Conservation (phyloP, 1,140 invertebrate genomes). For the Paraescarpia echinospica region DNA sequence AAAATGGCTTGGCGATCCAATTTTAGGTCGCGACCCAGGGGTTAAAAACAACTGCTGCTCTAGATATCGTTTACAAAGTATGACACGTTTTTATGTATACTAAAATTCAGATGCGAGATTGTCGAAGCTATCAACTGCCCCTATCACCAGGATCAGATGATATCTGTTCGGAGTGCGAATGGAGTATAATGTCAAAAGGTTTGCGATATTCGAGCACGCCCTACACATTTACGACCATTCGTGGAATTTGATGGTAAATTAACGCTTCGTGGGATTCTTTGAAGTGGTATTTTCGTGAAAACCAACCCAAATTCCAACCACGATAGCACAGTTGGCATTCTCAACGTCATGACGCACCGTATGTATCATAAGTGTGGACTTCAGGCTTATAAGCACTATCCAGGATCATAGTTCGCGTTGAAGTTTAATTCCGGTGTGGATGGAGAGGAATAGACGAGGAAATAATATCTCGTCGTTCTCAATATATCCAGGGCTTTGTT, state of each 20-base stretch:
- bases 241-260: background rate
- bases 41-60: too few relatives aligned
- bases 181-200: background rate
- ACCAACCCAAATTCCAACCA: background rate
- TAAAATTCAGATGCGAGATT: background rate
- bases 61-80: background rate
- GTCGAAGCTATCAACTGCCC: background rate
- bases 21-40: too few relatives aligned
- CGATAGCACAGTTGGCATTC: background rate
- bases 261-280: background rate
- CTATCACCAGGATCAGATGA: background rate
- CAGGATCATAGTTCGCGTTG: too few relatives aligned
- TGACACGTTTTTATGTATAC: background rate
- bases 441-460: too few relatives aligned
- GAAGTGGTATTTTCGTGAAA: background rate
- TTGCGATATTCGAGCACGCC: background rate
- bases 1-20: too few relatives aligned
- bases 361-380: background rate
- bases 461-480: too few relatives aligned
- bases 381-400: too few relatives aligned
- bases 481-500: too few relatives aligned
- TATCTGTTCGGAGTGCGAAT: background rate
- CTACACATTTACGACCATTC: background rate
- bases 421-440: too few relatives aligned
- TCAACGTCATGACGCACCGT: background rate